Percentiles rank a stretch among this genome's conserved stretches.
Conservation (phyloP, 2,113 vertebrate genomes). For the Cisticola juncidis region DNA sequence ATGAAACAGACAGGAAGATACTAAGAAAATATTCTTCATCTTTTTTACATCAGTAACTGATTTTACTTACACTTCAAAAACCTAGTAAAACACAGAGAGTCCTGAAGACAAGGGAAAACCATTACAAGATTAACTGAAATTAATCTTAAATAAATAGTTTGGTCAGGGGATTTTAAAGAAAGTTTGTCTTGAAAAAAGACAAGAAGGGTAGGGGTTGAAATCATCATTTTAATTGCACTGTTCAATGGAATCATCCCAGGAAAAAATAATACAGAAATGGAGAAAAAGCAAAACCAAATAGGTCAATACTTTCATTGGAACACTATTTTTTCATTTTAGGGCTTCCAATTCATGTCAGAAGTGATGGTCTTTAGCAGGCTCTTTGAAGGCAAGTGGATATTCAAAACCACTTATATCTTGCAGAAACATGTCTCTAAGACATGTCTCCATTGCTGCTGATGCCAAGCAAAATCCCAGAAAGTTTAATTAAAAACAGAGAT, state of each 20-base stretch:
- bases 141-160: not conserved
- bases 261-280: not conserved
- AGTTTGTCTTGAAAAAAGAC: constrained; percentile 4
- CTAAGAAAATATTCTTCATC: not conserved
- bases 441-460: not conserved
- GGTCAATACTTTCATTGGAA: not conserved
- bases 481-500: not conserved
- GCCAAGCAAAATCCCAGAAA: not conserved
- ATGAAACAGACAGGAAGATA: not conserved
- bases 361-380: not conserved
- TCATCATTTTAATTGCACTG: constrained; percentile 36
- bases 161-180: not conserved
- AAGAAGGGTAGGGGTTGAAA: not conserved
- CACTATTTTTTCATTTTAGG: not conserved
- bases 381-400: not conserved
- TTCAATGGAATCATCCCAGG: not conserved
- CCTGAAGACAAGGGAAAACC: not conserved
- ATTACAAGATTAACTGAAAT: not conserved
- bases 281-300: not conserved
- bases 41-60: not conserved
- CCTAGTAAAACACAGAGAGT: not conserved
- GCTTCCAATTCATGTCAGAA: not conserved
- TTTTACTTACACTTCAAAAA: not conserved
- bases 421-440: not conserved
- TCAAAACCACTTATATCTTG: not conserved